phyloP scores from a whole-genome alignment of 1,140 invertebrate genomes.

The Laupala kohalensis region DNA sequence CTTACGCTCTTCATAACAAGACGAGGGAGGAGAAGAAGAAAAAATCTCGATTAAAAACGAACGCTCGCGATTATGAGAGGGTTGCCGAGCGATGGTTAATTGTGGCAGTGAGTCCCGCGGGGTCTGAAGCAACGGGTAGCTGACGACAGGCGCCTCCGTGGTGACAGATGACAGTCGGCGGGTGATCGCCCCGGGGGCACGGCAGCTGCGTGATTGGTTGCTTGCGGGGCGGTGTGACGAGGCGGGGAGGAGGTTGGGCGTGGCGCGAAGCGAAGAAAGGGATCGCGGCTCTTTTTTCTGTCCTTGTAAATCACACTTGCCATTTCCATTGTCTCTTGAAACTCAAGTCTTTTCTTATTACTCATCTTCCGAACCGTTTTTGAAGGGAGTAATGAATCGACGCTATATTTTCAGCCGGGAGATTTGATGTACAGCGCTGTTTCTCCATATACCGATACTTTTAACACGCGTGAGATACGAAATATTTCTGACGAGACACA shows the following conservation, averaged over 20 bases:
- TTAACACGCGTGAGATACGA: too few species aligned
- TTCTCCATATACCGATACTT: too few species aligned
- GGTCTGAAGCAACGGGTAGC: neutral
- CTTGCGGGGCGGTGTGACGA: neutral
- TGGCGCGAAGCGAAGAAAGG: neutral
- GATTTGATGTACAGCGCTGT: too few species aligned
- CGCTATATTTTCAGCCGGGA: too few species aligned
- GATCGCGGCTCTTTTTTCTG: neutral
- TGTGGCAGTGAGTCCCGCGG: neutral
- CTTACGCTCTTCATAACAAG: neutral
- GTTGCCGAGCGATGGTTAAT: neutral
- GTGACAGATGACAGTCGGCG: neutral
- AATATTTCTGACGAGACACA: too few species aligned
- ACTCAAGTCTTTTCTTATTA: too few species aligned
- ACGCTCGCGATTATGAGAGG: neutral
- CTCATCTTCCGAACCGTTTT: too few species aligned
- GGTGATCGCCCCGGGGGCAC: neutral
- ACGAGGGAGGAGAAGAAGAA: neutral
- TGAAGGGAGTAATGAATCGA: too few species aligned
- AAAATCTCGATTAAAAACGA: neutral
- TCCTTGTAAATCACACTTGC: neutral
- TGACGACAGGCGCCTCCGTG: neutral
- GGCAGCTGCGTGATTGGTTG: neutral
- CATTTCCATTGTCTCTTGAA: neutral
- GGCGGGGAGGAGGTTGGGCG: neutral